Evolutionary conservation across 2,113 vertebrate species (phyloP).

Genomic region (Platycercus adscitus): DNA sequence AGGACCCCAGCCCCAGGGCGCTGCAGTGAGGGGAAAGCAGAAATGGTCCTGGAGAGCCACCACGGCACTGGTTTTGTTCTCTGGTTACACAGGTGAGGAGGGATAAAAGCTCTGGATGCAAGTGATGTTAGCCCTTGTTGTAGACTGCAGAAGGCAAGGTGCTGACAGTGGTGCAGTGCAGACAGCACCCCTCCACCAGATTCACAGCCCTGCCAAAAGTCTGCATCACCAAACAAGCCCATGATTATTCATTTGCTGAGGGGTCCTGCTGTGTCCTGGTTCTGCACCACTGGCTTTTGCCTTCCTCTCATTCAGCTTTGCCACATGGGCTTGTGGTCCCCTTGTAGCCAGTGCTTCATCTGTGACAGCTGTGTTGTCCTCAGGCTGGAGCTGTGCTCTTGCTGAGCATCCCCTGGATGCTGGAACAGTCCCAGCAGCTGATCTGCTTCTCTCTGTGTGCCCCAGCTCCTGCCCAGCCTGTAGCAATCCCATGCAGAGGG

Average conservation of each 20-base stretch:
- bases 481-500: not conserved
- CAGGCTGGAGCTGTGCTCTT: not conserved
- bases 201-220: not conserved
- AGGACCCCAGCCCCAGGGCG: not conserved
- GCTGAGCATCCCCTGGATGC: not conserved
- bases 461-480: not conserved
- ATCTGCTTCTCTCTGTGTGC: not conserved
- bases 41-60: not conserved
- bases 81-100: not conserved
- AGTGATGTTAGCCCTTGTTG: too few relatives aligned
- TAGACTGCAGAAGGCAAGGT: not conserved
- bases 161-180: fast-evolving
- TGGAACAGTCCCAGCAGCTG: not conserved
- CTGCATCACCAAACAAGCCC: not conserved
- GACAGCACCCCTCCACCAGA: not conserved
- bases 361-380: fast-evolving
- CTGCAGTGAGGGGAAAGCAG: not conserved
- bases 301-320: not conserved
- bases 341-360: not conserved
- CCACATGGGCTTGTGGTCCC: fast-evolving
- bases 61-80: not conserved
- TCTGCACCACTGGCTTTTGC: not conserved
- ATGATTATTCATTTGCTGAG: not conserved
- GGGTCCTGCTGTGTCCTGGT: not conserved
- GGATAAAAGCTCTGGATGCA: not conserved